A percentile compares a stretch with the other conserved stretches of the same genome.
Conservation (phyloP, 2,113 vertebrate species). For the Urocolius indicus region DNA sequence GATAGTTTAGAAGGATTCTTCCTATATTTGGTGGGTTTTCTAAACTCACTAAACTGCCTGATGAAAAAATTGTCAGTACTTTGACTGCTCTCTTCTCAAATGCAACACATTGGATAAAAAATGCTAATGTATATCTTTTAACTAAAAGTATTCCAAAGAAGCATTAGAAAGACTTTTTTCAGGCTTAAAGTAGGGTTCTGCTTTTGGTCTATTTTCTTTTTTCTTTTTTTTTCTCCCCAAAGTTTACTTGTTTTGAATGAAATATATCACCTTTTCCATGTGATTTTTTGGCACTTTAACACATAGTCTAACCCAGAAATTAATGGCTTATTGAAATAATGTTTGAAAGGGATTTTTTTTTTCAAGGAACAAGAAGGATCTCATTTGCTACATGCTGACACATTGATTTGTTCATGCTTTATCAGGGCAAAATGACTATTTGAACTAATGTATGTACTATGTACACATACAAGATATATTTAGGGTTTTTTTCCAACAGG, state of each 20-base stretch:
- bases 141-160: neutral
- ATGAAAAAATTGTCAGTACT: neutral
- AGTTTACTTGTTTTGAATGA: neutral
- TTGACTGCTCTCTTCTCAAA: neutral
- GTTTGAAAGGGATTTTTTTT: conserved; percentile 7
- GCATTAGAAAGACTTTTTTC: neutral
- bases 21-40: neutral
- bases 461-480: neutral
- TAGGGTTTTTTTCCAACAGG: neutral
- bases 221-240: neutral
- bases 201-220: neutral
- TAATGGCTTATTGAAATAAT: conserved; percentile 27
- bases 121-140: neutral
- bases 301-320: neutral
- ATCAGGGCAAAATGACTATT: neutral
- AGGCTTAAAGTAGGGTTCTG: neutral
- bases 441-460: neutral
- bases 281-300: conserved; percentile 11
- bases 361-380: conserved; percentile 3
- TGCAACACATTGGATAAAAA: neutral
- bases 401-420: neutral
- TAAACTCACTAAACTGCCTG: neutral
- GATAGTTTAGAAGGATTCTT: neutral
- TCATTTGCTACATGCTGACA: neutral
- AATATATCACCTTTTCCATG: neutral